Conservation (phyloP, 2,888 invertebrate species). For the Cantharis rustica region DNA sequence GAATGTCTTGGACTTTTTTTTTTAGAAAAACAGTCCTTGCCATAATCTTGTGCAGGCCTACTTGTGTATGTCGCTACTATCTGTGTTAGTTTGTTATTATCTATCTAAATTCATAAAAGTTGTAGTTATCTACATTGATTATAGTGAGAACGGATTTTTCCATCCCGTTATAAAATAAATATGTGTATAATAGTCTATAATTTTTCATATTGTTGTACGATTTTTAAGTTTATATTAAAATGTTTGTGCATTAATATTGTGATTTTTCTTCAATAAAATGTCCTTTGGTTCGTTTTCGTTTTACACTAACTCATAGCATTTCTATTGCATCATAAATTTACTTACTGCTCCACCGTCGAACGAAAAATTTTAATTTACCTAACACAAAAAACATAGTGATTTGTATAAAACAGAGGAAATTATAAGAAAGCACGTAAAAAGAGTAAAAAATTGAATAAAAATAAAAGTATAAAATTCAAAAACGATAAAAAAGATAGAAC, state of each 20-base stretch:
- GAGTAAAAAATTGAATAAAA: too few relatives aligned
- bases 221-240: constrained; percentile 88
- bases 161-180: constrained; percentile 68
- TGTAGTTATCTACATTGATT: constrained; percentile 47
- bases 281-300: constrained; percentile 14
- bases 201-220: constrained; percentile 86
- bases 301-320: neutral
- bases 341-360: too few relatives aligned
- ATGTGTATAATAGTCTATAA: constrained; percentile 76
- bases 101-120: constrained; percentile 50
- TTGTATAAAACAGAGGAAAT: too few relatives aligned
- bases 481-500: too few relatives aligned
- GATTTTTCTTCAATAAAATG: constrained; percentile 29
- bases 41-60: constrained; percentile 48
- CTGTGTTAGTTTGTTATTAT: constrained; percentile 57
- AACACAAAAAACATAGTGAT: too few relatives aligned
- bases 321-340: too few relatives aligned
- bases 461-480: too few relatives aligned
- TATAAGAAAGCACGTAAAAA: too few relatives aligned
- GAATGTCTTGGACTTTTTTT: constrained; percentile 25
- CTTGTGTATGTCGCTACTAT: constrained; percentile 55
- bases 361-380: too few relatives aligned
- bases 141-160: constrained; percentile 56
- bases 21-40: constrained; percentile 9
- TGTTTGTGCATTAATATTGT: constrained; percentile 73